Conservation (phyloP, 2,113 vertebrate species). For the Centropus bengalensis region DNA sequence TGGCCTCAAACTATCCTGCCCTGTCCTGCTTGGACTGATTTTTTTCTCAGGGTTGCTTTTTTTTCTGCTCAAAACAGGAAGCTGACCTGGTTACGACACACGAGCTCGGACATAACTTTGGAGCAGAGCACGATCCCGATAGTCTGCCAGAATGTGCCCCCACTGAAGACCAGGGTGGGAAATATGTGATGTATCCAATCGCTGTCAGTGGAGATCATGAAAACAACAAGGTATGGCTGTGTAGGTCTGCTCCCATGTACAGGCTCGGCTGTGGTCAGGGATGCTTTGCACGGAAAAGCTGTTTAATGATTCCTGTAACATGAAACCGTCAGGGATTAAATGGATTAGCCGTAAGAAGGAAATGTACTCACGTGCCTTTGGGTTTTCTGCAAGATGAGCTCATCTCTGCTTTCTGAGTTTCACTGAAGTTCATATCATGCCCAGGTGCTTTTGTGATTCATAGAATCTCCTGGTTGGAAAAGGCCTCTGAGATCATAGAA, state of each 20-base stretch:
- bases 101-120: slow-evolving; percentile 97
- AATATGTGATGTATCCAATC: slow-evolving; percentile 97
- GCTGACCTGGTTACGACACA: slow-evolving; percentile 97
- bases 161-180: slow-evolving; percentile 92
- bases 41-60: neutral
- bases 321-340: neutral
- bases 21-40: neutral
- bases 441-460: neutral
- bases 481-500: too few species aligned
- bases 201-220: slow-evolving; percentile 96
- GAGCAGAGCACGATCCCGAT: slow-evolving; percentile 96
- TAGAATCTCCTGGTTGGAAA: too few species aligned
- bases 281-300: neutral
- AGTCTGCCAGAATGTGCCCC: slow-evolving; percentile 88
- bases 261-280: neutral
- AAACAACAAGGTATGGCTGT: slow-evolving; percentile 91
- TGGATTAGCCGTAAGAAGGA: neutral
- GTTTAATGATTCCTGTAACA: neutral
- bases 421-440: neutral
- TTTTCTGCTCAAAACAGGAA: slow-evolving; percentile 79
- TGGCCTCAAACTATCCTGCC: neutral
- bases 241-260: neutral
- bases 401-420: neutral
- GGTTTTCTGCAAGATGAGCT: neutral
- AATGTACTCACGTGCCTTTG: neutral